Conservation (phyloP, 53 echinoderm and acorn worm species). For the Holothuria leucospilota region DNA sequence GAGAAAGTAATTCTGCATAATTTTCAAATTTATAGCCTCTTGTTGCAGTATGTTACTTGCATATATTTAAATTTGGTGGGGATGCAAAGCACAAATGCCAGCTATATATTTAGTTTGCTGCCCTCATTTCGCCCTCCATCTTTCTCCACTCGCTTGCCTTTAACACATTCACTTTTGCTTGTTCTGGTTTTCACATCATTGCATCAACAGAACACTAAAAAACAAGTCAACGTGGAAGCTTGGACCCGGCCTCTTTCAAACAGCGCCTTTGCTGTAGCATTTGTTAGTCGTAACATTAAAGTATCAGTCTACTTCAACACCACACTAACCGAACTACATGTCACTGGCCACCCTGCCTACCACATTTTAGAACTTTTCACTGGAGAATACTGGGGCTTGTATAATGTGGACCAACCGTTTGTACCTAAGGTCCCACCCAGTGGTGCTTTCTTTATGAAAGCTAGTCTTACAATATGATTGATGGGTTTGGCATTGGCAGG, state of each 20-base stretch:
- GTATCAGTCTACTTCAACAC: conserved; percentile 51
- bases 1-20: too few relatives aligned
- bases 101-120: too few relatives aligned
- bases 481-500: too few relatives aligned
- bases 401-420: conserved; percentile 10
- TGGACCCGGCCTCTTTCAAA: conserved; percentile 60
- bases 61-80: too few relatives aligned
- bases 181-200: background rate
- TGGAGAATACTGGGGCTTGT: conserved; percentile 21
- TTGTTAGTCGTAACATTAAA: conserved; percentile 65
- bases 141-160: too few relatives aligned
- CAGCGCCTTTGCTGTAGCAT: conserved; percentile 41
- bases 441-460: conserved; percentile 49
- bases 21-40: too few relatives aligned
- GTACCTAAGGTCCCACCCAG: conserved; percentile 35
- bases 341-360: conserved; percentile 18
- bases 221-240: conserved; percentile 41
- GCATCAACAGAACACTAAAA: conserved; percentile 11
- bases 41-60: too few relatives aligned
- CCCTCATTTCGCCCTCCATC: too few relatives aligned
- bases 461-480: conserved; percentile 29
- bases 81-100: too few relatives aligned
- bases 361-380: conserved; percentile 33
- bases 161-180: too few relatives aligned
- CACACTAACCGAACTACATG: conserved; percentile 58